Percentiles rank a stretch among this genome's conserved stretches.
Evolutionary conservation across 2,888 invertebrate genomes (phyloP).

Genomic region (Xanthia togata): DNA sequence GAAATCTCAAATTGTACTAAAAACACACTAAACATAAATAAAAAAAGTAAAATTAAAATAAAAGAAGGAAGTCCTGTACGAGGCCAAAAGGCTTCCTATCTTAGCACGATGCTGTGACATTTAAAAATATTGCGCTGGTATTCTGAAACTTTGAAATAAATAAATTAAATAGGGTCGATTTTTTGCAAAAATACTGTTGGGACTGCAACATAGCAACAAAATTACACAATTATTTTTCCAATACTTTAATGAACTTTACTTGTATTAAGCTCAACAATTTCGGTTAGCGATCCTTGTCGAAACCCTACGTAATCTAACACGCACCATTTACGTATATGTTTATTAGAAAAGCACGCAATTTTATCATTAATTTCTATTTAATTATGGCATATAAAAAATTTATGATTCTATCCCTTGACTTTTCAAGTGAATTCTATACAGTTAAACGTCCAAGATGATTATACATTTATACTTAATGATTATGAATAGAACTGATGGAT

Average conservation of each 20-base stretch:
- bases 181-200: neutral
- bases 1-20: too few relatives aligned
- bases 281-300: constrained; percentile 44
- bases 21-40: too few relatives aligned
- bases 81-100: too few relatives aligned
- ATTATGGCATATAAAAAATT: constrained; percentile 33
- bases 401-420: constrained; percentile 6
- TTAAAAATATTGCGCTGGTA: too few relatives aligned
- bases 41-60: too few relatives aligned
- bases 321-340: constrained; percentile 29
- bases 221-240: neutral
- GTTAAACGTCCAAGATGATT: neutral
- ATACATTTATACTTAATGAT: neutral
- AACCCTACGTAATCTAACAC: constrained; percentile 32
- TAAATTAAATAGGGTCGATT: neutral
- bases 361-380: constrained; percentile 42
- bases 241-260: constrained; percentile 36
- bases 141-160: neutral
- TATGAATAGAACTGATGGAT: neutral
- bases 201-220: constrained; percentile 11
- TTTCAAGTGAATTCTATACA: neutral
- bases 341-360: constrained; percentile 37
- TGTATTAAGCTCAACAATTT: constrained; percentile 18
- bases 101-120: too few relatives aligned
- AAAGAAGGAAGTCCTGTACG: too few relatives aligned